A percentile compares a stretch with the other conserved stretches of the same genome.
Evolutionary conservation across 1,140 invertebrate genomes (phyloP).

Genomic region (Drosophila santomea): DNA sequence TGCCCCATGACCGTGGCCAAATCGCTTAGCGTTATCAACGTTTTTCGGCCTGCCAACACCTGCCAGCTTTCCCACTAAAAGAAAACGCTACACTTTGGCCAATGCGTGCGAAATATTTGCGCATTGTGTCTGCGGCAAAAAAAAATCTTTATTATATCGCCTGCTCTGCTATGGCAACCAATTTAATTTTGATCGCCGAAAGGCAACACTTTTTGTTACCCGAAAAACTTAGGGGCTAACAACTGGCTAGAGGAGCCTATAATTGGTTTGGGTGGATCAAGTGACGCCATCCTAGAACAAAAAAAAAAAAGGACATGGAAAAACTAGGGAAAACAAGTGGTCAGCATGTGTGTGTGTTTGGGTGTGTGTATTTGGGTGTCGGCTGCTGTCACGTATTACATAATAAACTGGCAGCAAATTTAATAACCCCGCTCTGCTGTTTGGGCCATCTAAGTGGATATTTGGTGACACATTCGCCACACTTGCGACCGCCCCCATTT

Average conservation of each 20-base stretch:
- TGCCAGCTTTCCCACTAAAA: slow-evolving; percentile 72
- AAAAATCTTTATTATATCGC: background rate
- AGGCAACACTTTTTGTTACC: slow-evolving; percentile 58
- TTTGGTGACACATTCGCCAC: slow-evolving; percentile 66
- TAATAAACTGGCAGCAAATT: slow-evolving; percentile 80
- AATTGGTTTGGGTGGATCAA: slow-evolving; percentile 68
- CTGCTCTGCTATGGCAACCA: slow-evolving; percentile 57
- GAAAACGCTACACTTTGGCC: slow-evolving; percentile 31
- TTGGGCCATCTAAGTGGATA: slow-evolving; percentile 61
- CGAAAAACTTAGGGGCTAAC: slow-evolving; percentile 18
- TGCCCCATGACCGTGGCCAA: slow-evolving; percentile 52
- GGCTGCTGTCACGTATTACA: slow-evolving; percentile 72
- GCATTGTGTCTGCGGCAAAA: slow-evolving; percentile 57
- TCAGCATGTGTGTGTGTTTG: slow-evolving; percentile 24
- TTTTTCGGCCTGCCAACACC: slow-evolving; percentile 54
- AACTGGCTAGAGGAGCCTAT: slow-evolving; percentile 36
- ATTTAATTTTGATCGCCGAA: slow-evolving; percentile 69
- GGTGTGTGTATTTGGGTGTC: background rate
- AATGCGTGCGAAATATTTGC: slow-evolving; percentile 65
- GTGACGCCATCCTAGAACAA: slow-evolving; percentile 54
- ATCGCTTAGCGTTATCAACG: slow-evolving; percentile 80
- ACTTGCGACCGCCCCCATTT: slow-evolving; percentile 52
- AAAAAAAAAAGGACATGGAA: slow-evolving; percentile 16
- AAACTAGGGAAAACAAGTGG: slow-evolving; percentile 1
- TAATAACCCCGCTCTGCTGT: slow-evolving; percentile 60